A percentile compares a stretch with the other conserved stretches of the same genome.
Evolutionary conservation across 2,888 invertebrate genomes (phyloP).

Genomic region (Epistrophella euchroma): DNA sequence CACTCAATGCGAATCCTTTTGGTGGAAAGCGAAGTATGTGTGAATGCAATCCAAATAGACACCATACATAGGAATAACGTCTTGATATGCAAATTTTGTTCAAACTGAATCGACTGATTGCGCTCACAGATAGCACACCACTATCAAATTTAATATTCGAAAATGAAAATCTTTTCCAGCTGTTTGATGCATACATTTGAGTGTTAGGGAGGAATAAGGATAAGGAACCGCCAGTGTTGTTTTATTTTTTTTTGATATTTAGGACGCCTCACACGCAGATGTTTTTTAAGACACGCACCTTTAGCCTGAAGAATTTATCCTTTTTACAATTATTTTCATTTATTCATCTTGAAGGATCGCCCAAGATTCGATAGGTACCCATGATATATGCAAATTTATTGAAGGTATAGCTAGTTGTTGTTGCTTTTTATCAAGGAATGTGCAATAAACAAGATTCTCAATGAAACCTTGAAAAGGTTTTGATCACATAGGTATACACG

Average conservation of each 20-base stretch:
- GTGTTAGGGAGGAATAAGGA: conserved; percentile 48
- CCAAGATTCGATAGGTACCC: conserved; percentile 35
- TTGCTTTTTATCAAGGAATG: conserved; percentile 37
- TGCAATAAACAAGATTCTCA: conserved; percentile 59
- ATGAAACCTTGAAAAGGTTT: conserved; percentile 37
- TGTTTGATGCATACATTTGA: conserved; percentile 56
- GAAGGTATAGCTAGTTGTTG: not conserved
- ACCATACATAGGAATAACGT: conserved; percentile 21
- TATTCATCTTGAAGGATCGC: conserved; percentile 57
- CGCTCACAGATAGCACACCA: conserved; percentile 57
- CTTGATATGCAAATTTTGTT: conserved; percentile 71
- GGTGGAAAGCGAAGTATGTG: not conserved
- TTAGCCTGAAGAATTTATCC: conserved; percentile 55
- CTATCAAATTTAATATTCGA: conserved; percentile 54
- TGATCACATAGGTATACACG: conserved; percentile 43
- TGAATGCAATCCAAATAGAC: conserved; percentile 49
- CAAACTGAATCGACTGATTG: conserved; percentile 64
- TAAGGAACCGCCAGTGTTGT: conserved; percentile 12
- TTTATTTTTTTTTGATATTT: conserved; percentile 5
- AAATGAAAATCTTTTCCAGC: conserved; percentile 61
- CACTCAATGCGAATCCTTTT: conserved; percentile 25
- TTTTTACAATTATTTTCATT: conserved; percentile 35
- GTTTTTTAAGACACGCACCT: conserved; percentile 66
- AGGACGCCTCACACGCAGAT: conserved; percentile 64
- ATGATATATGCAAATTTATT: conserved; percentile 67